Base-by-base conservation (phyloP, 2,888 invertebrate genomes). In the Cantharis lateralis region DNA sequence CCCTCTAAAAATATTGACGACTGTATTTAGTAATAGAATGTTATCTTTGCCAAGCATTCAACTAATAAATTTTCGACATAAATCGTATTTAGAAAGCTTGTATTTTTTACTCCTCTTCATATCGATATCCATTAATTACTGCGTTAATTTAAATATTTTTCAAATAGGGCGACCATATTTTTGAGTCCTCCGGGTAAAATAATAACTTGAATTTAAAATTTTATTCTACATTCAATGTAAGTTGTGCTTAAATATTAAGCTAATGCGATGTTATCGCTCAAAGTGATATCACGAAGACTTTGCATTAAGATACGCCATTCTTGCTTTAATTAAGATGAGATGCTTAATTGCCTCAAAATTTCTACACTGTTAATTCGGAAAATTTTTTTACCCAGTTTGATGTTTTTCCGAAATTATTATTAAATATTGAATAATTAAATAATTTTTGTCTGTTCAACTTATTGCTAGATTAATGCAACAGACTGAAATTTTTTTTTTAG, bases 61-160 rank as follows among this genome's bases (percentile, higher is more conserved):
- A 80, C 86, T 87, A 87, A 88, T 88, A 88, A 87, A 87, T 87
- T 86, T 84, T 78, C 80, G 85, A 86, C 86, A 86, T 80, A 82
- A 84, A 87, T 87, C 86, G 82, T 83, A 84, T 85, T 74, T 81
- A 81, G 80, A 70, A 76, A 80, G 80, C 77, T 80, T 79, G 78
- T 78, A 74, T 77, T 68, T 75, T 78, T 78, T 78, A 75, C 77
- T 73, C 32, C 73, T 75, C 80, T 74, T 74, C 71, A 76, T 68
- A 75, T 69, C 70, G 68, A 48, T 72, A 48, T 24, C 70, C 15
- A 10, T 64, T 71, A 48, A 26, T 26, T 66, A 66, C 24, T 75
- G 15, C 18, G 13, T 15, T 24, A 62, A 15, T 62, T 71, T 63
- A 62, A 71, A 48, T n/a, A 48, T 48, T 48, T 48, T 48, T 48